Base-by-base conservation (phyloP, 2,888 invertebrate genomes). In the Clostera curtula region DNA sequence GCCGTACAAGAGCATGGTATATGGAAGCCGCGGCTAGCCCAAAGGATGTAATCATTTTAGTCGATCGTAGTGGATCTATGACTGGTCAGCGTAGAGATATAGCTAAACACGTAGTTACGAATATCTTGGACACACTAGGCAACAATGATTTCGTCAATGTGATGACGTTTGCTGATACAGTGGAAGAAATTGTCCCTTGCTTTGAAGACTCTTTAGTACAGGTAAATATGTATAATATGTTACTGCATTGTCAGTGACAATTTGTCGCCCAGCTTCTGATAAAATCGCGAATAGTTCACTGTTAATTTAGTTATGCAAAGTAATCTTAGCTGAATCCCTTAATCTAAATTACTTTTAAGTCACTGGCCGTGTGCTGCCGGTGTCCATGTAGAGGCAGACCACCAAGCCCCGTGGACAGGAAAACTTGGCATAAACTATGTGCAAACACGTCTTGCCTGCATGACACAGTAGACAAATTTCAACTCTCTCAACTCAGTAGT, bases 131-230 rank as follows among this genome's bases (percentile, higher is more conserved):
- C 56, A 99, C 98, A 0, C 89, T 98, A 19, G 96, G 96, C 25
- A 97, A 97, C 72, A 97, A 99, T 74, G 98, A 98, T 75, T 98
- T 95, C 82, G 97, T 99, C 51, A 98, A 98, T 69, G 94, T 99
- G 44, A 92, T 95, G 79, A 93, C 93, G 62, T 98, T 98, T 85
- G 92, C 93, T 45, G 90, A 92, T 53, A 88, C 88, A 21, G 91
- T 92, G 0, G 90, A 92, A 47, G 89, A 90, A 57, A 88, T 94
- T 20, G 95, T 97, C 39, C 89, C 90, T 11, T 98, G 98, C 74
- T 97, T 96, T 76, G 91, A 92, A 56, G 90, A 93, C 56, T 90
- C 91, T 25, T 85, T 98, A 32, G 94, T 98, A 28, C 97, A 97
- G 86, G 96, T 94, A 62, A 9, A 4, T 18, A 4, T 11, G n/a